These are phyloP conservation scores for Magallana ariakensis DNA, from an alignment of 1,140 invertebrate genomes.

Conservation along the genomic window DNA sequence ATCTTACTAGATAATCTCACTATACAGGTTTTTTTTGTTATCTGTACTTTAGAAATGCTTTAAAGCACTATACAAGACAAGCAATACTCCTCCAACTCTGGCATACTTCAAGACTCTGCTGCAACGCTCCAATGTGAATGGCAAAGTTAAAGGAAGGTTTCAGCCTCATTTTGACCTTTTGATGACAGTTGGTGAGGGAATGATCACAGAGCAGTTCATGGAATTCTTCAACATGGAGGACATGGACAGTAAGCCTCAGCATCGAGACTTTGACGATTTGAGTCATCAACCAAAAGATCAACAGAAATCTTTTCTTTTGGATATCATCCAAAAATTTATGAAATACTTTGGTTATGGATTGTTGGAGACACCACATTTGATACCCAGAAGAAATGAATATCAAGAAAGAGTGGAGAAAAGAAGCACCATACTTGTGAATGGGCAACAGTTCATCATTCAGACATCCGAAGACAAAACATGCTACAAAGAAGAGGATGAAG, in stretches of 20 bases:
- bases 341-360: not conserved
- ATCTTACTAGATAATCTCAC: no score
- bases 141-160: constrained; percentile 44
- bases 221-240: constrained; percentile 20
- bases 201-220: constrained; percentile 36
- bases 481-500: constrained; percentile 1
- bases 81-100: not conserved
- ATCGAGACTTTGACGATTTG: not conserved
- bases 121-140: constrained; percentile 24
- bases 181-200: not conserved
- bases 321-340: not conserved
- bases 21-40: no score
- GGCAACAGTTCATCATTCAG: no score
- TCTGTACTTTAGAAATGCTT: constrained; percentile 46
- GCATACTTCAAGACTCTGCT: constrained; percentile 30
- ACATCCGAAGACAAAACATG: no score
- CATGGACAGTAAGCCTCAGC: not conserved
- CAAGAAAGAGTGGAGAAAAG: not conserved
- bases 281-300: constrained; percentile 1
- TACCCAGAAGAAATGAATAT: not conserved
- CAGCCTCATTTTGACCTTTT: constrained; percentile 25
- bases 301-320: not conserved
- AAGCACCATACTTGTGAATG: no score
- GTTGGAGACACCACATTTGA: not conserved
- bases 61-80: not conserved